Base-by-base conservation (phyloP, 2,113 vertebrate species). In the Oryzias curvinotus region DNA sequence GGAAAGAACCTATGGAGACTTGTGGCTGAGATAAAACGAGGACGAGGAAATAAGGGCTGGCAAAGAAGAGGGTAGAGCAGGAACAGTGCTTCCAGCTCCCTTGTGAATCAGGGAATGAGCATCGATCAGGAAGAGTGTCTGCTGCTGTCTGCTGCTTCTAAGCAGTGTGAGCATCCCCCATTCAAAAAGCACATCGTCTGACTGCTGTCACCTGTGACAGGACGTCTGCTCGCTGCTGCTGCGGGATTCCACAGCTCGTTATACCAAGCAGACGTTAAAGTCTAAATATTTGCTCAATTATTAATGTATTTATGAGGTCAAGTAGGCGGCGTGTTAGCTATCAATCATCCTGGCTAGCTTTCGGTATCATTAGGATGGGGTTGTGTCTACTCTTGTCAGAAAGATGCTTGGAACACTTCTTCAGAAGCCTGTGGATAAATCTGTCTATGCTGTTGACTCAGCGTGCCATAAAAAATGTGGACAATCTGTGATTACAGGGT, bases 401-500 rank as follows among this genome's bases (percentile, higher is more conserved):
- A 26, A 70, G 83, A 76, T 82, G 77, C 75, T 82, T 75, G 82
- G 68, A 88, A 86, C 54, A 74, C 71, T 65, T 56, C 70, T 73
- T 78, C 43, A 14, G 71, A 81, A 79, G 83, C 87, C 74, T 77
- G 45, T 82, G 78, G 83, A 81, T 86, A 89, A 91, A 88, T 83
- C 81, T 81, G 72, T 81, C 86, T 73, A 41, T 82, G 84, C 55
- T 53, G 62, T 75, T 89, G 85, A 91, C 85, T 90, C 85, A 87
- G 75, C 63, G 79, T 73, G 84, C 65, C 57, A 73, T 91, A 91
- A 90, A 91, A 73, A 46, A 70, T 49, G 71, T 43, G 16, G 64
- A 69, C 69, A 65, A 67, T 75, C 67, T 75, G 74, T 90, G 86
- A 91, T 91, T 92, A 91, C 65, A 87, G 77, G 81, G 66, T 58